Evolutionary conservation across 2,797 vertebrate species (phyloP).

Genomic region (Argentina silus): DNA sequence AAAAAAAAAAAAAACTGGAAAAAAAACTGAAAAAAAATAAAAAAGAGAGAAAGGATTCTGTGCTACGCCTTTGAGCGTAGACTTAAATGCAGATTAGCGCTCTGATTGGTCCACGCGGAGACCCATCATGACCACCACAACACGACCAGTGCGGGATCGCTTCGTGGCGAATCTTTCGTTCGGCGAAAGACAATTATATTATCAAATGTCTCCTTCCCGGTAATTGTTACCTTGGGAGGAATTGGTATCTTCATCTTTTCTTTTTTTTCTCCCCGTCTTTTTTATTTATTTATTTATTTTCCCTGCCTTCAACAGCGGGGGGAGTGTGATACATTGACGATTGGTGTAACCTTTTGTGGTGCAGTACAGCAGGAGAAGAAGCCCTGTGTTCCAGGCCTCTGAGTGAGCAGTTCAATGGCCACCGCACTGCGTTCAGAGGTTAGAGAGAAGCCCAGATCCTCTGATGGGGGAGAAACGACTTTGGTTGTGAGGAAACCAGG

Average conservation of each 20-base stretch:
- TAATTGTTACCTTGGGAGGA: neutral
- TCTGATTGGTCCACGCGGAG: conserved; percentile 50
- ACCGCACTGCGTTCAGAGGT: conserved; percentile 35
- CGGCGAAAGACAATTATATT: conserved; percentile 28
- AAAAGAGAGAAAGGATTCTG: conserved; percentile 38
- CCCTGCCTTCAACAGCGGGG: neutral
- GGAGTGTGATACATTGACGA: conserved; percentile 29
- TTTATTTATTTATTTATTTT: conserved; percentile 23
- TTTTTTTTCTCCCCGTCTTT: conserved; percentile 20
- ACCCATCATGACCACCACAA: conserved; percentile 60
- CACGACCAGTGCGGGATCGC: conserved; percentile 18
- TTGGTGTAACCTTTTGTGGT: conserved; percentile 20
- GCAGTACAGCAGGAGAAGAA: conserved; percentile 40
- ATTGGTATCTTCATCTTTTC: neutral
- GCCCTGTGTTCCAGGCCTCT: conserved; percentile 44
- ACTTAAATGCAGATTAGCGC: conserved; percentile 54
- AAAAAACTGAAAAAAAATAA: conserved; percentile 58
- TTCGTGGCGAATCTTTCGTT: neutral
- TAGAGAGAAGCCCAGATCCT: conserved; percentile 34
- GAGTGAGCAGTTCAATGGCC: conserved; percentile 34
- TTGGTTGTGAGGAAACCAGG: conserved; percentile 27
- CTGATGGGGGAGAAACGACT: conserved; percentile 23
- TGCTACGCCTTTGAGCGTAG: conserved; percentile 65
- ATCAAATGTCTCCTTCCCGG: neutral
- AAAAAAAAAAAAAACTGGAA: neutral